Conservation (phyloP, 1,140 invertebrate species). For the Lamellibrachia luymesi region DNA sequence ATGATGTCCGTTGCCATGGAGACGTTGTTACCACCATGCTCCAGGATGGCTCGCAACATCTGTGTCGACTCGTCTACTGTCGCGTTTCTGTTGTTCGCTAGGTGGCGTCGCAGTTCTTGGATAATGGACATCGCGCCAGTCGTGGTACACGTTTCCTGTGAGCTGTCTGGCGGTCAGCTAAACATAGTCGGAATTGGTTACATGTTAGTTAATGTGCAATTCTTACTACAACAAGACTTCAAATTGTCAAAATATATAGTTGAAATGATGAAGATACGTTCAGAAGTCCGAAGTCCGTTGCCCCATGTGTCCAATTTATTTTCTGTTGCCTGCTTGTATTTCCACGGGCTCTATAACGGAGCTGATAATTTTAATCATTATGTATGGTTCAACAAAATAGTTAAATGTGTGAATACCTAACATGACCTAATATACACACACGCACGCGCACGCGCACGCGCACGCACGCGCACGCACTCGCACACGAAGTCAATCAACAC, state of each 20-base stretch:
- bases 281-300: too few relatives aligned
- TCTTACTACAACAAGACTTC: not conserved
- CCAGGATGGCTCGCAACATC: not conserved
- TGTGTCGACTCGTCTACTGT: not conserved
- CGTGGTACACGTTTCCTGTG: not conserved
- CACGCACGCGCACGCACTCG: not conserved
- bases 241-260: too few relatives aligned
- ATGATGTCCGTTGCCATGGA: constrained; percentile 7
- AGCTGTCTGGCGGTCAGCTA: not conserved
- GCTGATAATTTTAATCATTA: not conserved
- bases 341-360: not conserved
- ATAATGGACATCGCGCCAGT: not conserved
- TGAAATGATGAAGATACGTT: too few relatives aligned
- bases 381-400: too few relatives aligned
- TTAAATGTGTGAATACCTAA: too few relatives aligned
- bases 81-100: not conserved
- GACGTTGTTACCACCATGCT: not conserved
- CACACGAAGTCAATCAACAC: not conserved
- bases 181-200: not conserved
- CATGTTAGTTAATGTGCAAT: not conserved
- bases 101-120: not conserved
- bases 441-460: not conserved
- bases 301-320: too few relatives aligned
- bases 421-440: constrained; percentile 2
- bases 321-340: too few relatives aligned